Conservation (phyloP, 2,797 vertebrate species). For the Etheostoma nigrum region DNA sequence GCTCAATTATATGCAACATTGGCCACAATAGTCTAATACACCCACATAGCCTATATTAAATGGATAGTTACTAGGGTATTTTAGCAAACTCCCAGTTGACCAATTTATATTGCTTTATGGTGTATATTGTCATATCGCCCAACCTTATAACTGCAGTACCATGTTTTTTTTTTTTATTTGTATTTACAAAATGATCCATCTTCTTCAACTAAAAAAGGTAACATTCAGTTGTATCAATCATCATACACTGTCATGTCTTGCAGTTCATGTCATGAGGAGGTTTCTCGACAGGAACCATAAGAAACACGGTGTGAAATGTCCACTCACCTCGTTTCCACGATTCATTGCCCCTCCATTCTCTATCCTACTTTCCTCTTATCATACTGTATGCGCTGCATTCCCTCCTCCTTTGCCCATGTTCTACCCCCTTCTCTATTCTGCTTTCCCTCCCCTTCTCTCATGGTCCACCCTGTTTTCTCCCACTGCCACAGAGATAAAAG, state of each 20-base stretch:
- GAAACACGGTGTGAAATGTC: constrained; percentile 34
- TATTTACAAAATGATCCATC: background rate
- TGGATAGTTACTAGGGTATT: background rate
- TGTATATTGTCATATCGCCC: background rate
- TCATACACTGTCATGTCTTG: background rate
- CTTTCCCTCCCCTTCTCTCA: constrained; percentile 65
- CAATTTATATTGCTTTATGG: background rate
- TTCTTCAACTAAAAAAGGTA: background rate
- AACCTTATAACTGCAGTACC: background rate
- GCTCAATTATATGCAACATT: background rate
- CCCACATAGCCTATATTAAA: background rate
- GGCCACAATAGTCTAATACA: background rate
- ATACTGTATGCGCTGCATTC: constrained; percentile 17
- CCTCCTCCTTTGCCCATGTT: constrained; percentile 31
- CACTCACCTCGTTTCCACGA: constrained; percentile 13
- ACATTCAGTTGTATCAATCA: background rate
- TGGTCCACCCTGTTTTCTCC: constrained; percentile 75
- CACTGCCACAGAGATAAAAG: constrained; percentile 83
- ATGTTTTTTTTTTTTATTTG: background rate
- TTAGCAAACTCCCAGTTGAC: background rate
- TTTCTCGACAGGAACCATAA: constrained; percentile 7
- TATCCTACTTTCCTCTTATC: constrained; percentile 10
- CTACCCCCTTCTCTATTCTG: constrained; percentile 31
- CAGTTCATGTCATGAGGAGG: constrained; percentile 11
- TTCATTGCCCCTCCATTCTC: constrained; percentile 19